Evolutionary conservation across 1,140 invertebrate genomes (phyloP), one percentile per base, ranked within the genome.

Genomic region (Penaeus indicus): DNA sequence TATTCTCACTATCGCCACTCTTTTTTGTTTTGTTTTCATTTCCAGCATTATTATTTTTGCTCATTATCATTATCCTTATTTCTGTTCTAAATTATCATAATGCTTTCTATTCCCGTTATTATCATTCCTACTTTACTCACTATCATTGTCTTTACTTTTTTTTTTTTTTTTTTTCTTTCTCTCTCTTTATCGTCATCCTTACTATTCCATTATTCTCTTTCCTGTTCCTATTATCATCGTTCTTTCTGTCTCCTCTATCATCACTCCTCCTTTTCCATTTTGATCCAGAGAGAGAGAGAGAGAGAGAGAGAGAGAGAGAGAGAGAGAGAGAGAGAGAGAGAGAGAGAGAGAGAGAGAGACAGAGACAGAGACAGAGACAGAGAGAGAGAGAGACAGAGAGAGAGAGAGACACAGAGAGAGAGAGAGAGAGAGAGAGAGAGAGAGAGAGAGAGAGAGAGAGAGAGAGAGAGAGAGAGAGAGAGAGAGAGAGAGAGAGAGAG

Each of bases 291-390:
- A 25, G 32, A 47, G 47, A 25, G 47, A 47, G n/a, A 32, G 25
- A 32, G 25, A 78, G 25, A 32, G 75, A 78, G 75, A 78, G 75
- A 78, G 25, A 78, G 75, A 78, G 25, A 78, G 75, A 78, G 25
- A 78, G 25, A 78, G 25, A 78, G 25, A 78, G 25, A 78, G 75
- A 78, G 75, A 25, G 75, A 77, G 75, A 78, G 75, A n/a, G 72
- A n/a, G 72, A n/a, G 72, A 75, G 72, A 22, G 22, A 72, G 21
- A 80, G 3, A 61, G 47, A 8, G 27, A 79, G 47, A 8, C 32
- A 47, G 13, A 18, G 27, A 8, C 32, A 47, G 13, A 79, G 47
- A 8, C 32, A 47, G 13, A 79, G 27, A 8, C 32, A 47, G 13
- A 79, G 27, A 8, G 47, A 22, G 13, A 79, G 27, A 8, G 47